Evolutionary conservation across 2,113 vertebrate genomes (phyloP).

Genomic region (Tauraco erythrolophus): DNA sequence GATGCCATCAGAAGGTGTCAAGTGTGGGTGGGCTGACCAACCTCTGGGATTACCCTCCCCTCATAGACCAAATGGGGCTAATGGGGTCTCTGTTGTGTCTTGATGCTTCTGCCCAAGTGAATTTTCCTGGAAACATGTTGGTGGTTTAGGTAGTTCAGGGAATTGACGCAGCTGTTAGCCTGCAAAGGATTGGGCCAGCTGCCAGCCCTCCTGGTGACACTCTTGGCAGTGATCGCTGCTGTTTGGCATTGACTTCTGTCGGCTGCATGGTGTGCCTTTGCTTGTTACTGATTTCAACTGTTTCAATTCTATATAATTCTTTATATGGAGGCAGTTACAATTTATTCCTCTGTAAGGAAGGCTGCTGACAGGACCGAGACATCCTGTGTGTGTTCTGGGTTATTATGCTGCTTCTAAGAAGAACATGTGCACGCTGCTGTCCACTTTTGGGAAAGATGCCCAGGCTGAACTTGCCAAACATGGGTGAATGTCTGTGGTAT

Average conservation of each 20-base stretch:
- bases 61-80: neutral
- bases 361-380: neutral
- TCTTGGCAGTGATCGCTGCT: neutral
- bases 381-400: neutral
- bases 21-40: neutral
- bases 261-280: neutral
- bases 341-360: neutral
- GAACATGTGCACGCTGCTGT: neutral
- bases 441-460: neutral
- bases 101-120: neutral
- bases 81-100: accelerated
- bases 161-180: neutral
- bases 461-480: neutral
- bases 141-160: neutral
- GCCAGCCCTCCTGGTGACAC: neutral
- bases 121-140: neutral
- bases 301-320: neutral
- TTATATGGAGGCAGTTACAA: neutral
- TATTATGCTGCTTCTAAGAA: neutral
- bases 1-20: neutral
- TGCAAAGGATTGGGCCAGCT: neutral
- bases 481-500: neutral
- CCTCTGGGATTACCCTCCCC: neutral
- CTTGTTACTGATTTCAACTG: neutral
- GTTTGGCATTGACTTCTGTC: neutral